phyloP scores from a whole-genome alignment of 2,797 vertebrate species.

The Acanthurus tractus region DNA sequence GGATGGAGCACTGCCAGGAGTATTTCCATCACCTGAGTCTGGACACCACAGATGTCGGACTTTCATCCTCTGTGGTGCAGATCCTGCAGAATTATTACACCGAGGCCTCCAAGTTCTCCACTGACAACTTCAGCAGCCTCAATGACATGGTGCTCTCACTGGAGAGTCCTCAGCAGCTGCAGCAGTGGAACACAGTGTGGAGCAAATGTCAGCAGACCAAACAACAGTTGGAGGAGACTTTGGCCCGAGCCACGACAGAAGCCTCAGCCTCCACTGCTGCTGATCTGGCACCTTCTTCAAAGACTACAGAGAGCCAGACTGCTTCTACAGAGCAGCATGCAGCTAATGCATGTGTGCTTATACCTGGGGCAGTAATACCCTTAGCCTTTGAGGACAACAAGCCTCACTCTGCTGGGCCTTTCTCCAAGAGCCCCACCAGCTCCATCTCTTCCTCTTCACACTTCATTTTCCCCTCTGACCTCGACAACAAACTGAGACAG shows the following conservation, averaged over 20 bases:
- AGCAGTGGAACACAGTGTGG: conserved; percentile 85
- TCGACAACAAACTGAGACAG: conserved; percentile 66
- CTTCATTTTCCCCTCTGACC: conserved; percentile 74
- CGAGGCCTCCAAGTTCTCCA: conserved; percentile 85
- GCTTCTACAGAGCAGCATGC: conserved; percentile 19
- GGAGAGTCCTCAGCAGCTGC: conserved; percentile 79
- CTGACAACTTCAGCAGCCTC: conserved; percentile 84
- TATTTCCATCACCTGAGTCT: conserved; percentile 78
- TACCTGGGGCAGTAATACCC: conserved; percentile 35
- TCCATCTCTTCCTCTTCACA: conserved; percentile 66
- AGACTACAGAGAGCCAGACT: conserved; percentile 30
- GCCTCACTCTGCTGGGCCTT: conserved; percentile 66
- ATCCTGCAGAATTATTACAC: conserved; percentile 81
- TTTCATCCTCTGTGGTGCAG: conserved; percentile 72
- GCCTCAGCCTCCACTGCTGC: conserved; percentile 4
- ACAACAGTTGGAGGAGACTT: conserved; percentile 80
- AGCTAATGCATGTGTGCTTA: conserved; percentile 42
- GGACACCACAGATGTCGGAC: conserved; percentile 50
- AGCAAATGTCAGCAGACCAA: conserved; percentile 84
- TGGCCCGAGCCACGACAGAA: conserved; percentile 57
- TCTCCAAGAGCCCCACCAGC: conserved; percentile 67
- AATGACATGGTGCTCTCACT: conserved; percentile 82
- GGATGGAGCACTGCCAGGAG: conserved; percentile 84
- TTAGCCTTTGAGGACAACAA: conserved; percentile 73
- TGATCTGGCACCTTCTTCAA: conserved; percentile 1